These are phyloP conservation scores for Pipistrellus kuhlii DNA, from an alignment of 2,797 vertebrate genomes.

Conservation along the genomic window DNA sequence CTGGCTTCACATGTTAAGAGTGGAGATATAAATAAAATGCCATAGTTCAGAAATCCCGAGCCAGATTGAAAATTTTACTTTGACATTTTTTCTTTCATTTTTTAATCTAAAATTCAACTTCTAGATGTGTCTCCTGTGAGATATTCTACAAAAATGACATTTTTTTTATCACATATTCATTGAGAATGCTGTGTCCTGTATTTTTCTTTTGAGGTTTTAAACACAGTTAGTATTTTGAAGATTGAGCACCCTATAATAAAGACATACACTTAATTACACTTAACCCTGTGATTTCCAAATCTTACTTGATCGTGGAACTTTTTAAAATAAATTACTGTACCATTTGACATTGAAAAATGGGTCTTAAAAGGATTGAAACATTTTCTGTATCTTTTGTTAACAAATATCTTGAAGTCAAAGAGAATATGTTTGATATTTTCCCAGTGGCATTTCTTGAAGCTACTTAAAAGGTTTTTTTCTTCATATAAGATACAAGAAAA, in stretches of 20 bases:
- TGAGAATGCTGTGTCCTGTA: background rate
- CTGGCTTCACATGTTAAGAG: background rate
- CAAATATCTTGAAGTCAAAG: background rate
- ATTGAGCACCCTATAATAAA: background rate
- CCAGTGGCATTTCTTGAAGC: background rate
- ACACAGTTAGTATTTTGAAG: background rate
- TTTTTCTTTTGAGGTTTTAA: background rate
- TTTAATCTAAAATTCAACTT: background rate
- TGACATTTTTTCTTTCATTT: background rate
- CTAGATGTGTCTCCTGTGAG: background rate
- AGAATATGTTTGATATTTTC: background rate
- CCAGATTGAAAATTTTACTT: background rate
- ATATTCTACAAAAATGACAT: background rate
- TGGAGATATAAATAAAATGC: background rate
- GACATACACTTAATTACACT: background rate
- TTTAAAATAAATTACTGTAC: conserved; percentile 4
- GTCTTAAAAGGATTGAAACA: background rate
- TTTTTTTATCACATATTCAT: background rate
- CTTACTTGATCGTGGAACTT: background rate
- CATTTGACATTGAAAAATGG: background rate
- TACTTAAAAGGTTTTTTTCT: background rate
- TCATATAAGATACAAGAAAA: background rate
- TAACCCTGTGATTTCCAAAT: background rate
- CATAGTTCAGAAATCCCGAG: background rate
- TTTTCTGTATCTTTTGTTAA: background rate